Evolutionary conservation across 2,113 vertebrate genomes (phyloP).

Genomic region (Colius striatus): DNA sequence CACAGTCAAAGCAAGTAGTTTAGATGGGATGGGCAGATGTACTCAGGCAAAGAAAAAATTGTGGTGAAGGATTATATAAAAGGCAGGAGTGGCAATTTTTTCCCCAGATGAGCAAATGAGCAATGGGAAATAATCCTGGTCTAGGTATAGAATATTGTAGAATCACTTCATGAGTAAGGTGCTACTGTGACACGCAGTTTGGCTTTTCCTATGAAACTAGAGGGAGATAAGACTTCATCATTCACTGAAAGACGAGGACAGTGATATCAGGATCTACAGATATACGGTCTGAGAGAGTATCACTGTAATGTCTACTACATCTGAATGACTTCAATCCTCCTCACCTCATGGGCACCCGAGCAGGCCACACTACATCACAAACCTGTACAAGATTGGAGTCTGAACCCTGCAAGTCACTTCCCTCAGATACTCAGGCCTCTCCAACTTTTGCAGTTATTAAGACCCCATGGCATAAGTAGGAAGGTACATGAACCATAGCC

Average conservation of each 20-base stretch:
- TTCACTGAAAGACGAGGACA: neutral
- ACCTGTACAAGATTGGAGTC: neutral
- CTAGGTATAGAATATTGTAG: neutral
- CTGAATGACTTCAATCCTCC: neutral
- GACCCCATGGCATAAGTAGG: neutral
- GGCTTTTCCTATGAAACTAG: neutral
- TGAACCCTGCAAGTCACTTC: neutral
- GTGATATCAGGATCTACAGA: neutral
- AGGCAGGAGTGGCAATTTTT: neutral
- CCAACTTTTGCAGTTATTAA: neutral
- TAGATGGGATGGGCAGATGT: neutral
- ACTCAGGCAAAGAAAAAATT: neutral
- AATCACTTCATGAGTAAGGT: neutral
- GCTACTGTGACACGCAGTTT: neutral
- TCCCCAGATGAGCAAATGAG: neutral
- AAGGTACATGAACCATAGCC: neutral
- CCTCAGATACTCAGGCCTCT: neutral
- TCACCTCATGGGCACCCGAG: neutral
- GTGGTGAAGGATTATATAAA: neutral
- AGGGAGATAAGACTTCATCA: neutral
- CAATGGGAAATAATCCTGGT: neutral
- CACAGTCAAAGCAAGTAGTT: neutral
- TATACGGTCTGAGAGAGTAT: neutral
- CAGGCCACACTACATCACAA: neutral
- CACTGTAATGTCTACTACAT: neutral